Percentiles rank a stretch among this genome's conserved stretches.
Conservation (phyloP, 1,140 invertebrate species). For the Sminthurides bifidus region DNA sequence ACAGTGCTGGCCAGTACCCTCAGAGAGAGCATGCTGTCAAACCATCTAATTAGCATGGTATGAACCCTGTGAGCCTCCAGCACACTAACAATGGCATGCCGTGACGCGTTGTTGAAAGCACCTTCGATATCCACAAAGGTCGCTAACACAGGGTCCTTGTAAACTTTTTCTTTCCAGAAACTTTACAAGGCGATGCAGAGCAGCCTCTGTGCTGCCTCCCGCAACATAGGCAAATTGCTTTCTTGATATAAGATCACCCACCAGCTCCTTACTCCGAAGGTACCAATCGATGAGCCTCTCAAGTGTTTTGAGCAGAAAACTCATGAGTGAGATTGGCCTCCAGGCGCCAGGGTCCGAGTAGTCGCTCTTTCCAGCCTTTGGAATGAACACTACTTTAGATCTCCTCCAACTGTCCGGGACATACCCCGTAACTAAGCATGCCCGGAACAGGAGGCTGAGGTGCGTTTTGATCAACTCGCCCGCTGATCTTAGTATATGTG, state of each 20-base stretch:
- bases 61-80: not conserved
- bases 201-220: conserved; percentile 13
- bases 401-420: conserved; percentile 4
- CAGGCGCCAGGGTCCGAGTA: conserved; percentile 7
- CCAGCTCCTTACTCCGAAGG: not conserved
- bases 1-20: not conserved
- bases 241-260: not conserved
- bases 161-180: conserved; percentile 2
- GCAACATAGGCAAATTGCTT: conserved; percentile 18
- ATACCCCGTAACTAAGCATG: conserved; percentile 10
- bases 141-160: not conserved
- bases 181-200: conserved; percentile 9
- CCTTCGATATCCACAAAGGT: conserved; percentile 7
- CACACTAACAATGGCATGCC: not conserved
- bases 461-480: not conserved
- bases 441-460: not conserved
- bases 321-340: conserved; percentile 23
- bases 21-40: not conserved
- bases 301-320: conserved; percentile 18
- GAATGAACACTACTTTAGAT: conserved; percentile 12
- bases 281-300: conserved; percentile 19
- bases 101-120: conserved; percentile 2
- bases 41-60: not conserved
- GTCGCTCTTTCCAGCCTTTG: conserved; percentile 18
- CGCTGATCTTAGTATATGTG: not conserved